Evolutionary conservation across 2,888 invertebrate genomes (phyloP), one percentile per base, ranked within the genome.

Genomic region (Alcis repandata): DNA sequence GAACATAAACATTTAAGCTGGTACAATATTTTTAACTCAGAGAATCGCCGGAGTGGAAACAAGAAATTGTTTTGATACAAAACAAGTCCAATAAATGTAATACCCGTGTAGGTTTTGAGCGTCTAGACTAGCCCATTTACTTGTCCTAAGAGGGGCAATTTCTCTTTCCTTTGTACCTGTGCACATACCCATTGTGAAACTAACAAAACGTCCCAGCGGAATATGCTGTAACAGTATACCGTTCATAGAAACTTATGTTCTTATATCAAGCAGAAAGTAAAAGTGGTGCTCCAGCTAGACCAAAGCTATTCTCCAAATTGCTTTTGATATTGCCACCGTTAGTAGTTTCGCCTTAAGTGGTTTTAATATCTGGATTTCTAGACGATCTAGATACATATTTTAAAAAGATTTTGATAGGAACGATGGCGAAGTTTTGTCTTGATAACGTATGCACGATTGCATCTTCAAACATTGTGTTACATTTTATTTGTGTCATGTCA

Each of bases 181-280:
- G 46, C 66, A 69, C 65, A 68, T 58, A 60, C 45, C 40, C 52
- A 58, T 68, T 71, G 74, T 74, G 76, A 77, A 78, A 79, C 68
- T 70, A 73, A 66, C 74, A 69, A 59, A 60, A 74, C 38, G 41
- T 61, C 75, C 73, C 68, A 48, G 71, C 74, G 76, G 75, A 45
- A 45, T 43, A 56, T 46, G 45, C 45, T 20, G 33, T 56, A 33
- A 46, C 32, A 43, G 10, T 54, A 54, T 56, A 22, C 53, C 49
- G 69, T 72, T 73, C 70, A 72, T 70, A 75, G 74, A 67, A 72
- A 57, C 61, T 20, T 20, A 41, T 27, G 38, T 13, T 41, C 7
- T 51, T 43, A 36, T 11, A 51, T 38, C 54, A 56, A 51, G 46
- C 54, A 56, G 43, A 64, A 59, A 64, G 64, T 54, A 59, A 64